These are phyloP conservation scores for Lithobates pipiens DNA, from an alignment of 2,797 vertebrate genomes.

Conservation along the genomic window DNA sequence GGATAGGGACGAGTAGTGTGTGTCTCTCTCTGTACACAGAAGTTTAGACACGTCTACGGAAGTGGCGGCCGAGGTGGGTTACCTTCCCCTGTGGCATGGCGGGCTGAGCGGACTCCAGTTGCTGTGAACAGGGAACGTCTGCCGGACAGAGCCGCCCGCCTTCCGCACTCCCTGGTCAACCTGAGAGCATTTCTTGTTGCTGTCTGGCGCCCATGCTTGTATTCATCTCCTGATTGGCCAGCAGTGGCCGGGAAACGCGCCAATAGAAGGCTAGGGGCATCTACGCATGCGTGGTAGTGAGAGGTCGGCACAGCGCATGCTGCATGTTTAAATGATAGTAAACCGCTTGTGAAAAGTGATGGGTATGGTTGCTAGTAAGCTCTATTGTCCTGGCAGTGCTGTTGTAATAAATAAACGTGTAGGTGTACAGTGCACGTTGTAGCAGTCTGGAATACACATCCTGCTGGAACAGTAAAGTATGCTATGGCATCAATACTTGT, in stretches of 20 bases:
- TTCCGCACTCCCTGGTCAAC: neutral
- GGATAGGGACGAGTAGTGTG: too few species aligned
- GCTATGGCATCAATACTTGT: too few species aligned
- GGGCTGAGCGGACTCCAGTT: neutral
- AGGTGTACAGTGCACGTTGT: too few species aligned
- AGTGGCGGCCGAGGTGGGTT: slow-evolving; percentile 4
- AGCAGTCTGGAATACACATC: too few species aligned
- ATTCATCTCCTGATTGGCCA: slow-evolving; percentile 10
- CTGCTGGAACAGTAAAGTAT: too few species aligned
- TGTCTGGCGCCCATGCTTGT: neutral
- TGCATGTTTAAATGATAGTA: neutral
- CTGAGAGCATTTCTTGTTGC: neutral
- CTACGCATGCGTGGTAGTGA: neutral
- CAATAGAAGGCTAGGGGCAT: neutral
- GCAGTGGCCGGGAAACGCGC: neutral
- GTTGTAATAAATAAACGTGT: too few species aligned
- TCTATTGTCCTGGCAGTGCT: fast-evolving
- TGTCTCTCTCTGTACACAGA: neutral
- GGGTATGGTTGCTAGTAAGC: too few species aligned
- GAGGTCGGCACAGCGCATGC: neutral
- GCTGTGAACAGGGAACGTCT: neutral
- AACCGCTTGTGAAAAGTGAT: neutral
- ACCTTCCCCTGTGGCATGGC: slow-evolving; percentile 47
- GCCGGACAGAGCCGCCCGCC: neutral
- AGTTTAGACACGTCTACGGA: slow-evolving; percentile 39